Evolutionary conservation across 2,797 vertebrate species (phyloP).

Genomic region (Mallotus villosus): DNA sequence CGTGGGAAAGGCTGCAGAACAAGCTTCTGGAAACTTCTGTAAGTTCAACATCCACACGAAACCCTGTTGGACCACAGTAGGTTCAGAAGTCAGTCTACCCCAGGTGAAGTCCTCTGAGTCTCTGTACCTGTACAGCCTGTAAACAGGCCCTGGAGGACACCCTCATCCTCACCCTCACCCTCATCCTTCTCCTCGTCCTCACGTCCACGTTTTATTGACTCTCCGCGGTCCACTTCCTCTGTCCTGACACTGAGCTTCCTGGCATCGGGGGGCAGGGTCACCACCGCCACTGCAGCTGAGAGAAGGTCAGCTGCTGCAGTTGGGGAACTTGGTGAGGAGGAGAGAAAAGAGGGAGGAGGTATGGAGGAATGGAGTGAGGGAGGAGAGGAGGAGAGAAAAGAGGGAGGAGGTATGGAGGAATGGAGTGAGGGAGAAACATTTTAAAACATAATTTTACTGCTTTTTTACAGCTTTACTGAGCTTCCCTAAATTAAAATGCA

Average conservation of each 20-base stretch:
- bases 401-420: conserved; percentile 29
- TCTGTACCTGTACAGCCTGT: conserved; percentile 65
- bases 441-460: no score
- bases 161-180: conserved; percentile 58
- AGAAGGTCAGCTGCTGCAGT: conserved; percentile 25
- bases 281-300: conserved; percentile 73
- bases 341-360: not conserved
- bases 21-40: not conserved
- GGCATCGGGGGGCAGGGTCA: conserved; percentile 65
- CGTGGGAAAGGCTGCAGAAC: not conserved
- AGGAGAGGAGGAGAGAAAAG: not conserved
- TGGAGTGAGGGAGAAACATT: not conserved
- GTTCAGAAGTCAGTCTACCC: no score
- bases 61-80: not conserved
- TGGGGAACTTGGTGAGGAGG: not conserved
- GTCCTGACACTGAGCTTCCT: conserved; percentile 25
- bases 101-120: not conserved
- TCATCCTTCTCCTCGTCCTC: conserved; percentile 51
- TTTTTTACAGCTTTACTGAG: no score
- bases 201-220: conserved; percentile 83
- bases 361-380: conserved; percentile 24
- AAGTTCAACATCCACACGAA: not conserved
- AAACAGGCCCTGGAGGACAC: conserved; percentile 52
- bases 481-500: no score
- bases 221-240: conserved; percentile 45